Evolutionary conservation across 2,797 vertebrate species (phyloP).

Genomic region (Clamator glandarius): DNA sequence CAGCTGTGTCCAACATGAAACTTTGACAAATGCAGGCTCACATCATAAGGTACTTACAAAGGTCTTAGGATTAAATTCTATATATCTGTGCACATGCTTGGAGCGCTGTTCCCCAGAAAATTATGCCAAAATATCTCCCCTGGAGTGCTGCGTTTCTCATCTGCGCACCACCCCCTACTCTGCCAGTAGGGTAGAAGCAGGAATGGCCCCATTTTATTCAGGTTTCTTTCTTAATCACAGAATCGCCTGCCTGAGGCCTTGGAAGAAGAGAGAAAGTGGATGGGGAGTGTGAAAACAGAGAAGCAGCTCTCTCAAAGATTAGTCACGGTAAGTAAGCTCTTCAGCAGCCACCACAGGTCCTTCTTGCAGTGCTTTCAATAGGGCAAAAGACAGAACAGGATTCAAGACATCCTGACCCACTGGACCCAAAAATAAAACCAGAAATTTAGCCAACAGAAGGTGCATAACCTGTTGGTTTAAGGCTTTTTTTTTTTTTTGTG

Average conservation of each 20-base stretch:
- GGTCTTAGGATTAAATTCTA: not conserved
- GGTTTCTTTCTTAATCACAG: slow-evolving; percentile 26
- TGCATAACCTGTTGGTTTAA: not conserved
- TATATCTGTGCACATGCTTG: not conserved
- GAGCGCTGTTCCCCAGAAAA: not conserved
- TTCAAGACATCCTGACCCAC: not conserved
- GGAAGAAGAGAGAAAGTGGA: not conserved
- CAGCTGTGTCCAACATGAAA: not conserved
- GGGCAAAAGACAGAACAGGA: not conserved
- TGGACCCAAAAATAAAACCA: not conserved
- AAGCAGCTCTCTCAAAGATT: not conserved
- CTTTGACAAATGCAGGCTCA: not conserved
- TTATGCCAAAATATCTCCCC: not conserved
- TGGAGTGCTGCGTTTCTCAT: not conserved
- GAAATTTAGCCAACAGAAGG: not conserved
- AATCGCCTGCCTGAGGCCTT: not conserved
- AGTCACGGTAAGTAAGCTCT: not conserved
- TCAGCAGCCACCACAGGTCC: not conserved
- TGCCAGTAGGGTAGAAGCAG: not conserved
- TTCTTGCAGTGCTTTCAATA: not conserved
- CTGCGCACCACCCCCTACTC: rapidly evolving
- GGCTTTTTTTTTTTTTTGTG: too few relatives aligned
- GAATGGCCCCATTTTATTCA: not conserved
- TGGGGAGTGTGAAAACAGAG: not conserved
- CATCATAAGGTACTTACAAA: not conserved